Base-by-base conservation (phyloP, 2,888 invertebrate genomes). In the Thalpophila matura region DNA sequence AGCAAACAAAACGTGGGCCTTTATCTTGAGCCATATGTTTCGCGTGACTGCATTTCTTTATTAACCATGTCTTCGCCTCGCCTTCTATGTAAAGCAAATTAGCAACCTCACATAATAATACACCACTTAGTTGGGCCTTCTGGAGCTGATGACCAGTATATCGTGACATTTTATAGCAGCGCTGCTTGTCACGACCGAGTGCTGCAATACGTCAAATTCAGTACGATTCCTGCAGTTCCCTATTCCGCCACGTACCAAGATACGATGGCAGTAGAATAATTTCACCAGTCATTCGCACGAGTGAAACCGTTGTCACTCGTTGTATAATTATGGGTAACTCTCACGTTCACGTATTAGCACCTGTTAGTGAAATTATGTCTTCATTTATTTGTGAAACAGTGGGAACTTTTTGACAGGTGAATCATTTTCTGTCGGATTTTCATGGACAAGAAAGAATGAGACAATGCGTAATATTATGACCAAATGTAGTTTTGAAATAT, bases 321-420 rank as follows among this genome's bases (percentile, higher is more conserved):
- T 69, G 74, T 77, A 75, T 84, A 85, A 85, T 83, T 82, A 87
- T 86, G 86, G 79, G 83, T 84, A 88, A 87, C 88, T 90, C 90
- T 84, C 90, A 89, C 86, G 82, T 62, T 58, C 67, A 51, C 72
- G 47, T 61, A 62, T 73, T 80, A 72, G 57, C 76, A 81, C 77
- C 68, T 75, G 64, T 79, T 68, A 70, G 64, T 49, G 66, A 75
- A 65, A 74, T 68, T 12, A 65, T 57, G 24, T 20, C 64, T 60
- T 29, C 35, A 45, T 40, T 55, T 58, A 45, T 56, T 51, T 57
- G 49, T 56, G 56, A 60, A 58, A 53, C 69, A 58, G 31, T 72
- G 71, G 35, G 63, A 74, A 64, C 18, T 18, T 35, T 57, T 62
- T 38, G 37, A 37, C 42, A 33, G 27, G 24, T 42, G 27, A 38